Base-by-base conservation (phyloP, 2,888 invertebrate species). In the Mimumesa dahlbomi region DNA sequence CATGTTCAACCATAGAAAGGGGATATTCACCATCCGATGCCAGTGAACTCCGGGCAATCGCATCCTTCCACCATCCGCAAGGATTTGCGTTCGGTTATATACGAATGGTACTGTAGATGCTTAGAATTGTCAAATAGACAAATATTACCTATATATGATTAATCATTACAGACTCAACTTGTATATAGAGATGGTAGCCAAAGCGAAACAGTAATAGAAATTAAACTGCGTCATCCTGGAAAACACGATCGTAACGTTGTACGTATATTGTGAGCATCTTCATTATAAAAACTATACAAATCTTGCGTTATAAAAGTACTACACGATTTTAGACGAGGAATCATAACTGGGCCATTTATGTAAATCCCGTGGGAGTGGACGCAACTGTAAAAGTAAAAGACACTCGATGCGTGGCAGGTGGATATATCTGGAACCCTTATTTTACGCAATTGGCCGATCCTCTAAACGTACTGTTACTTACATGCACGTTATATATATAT, bases 311-410 rank as follows among this genome's bases (percentile, higher is more conserved):
- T n/a, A n/a, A n/a, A n/a, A n/a, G n/a, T n/a, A n/a, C n/a, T 13
- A 40, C 70, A 73, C 66, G 72, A 74, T 88, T 90, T 21, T 86
- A 96, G 94, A 96, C 97, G 0, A 91, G 91, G 82, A 92, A 95
- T 85, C 97, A 97, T 90, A 93, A 95, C 82, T 97, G 97, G 97
- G 95, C 95, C 53, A 94, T 97, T 80, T 97, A 93, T 88, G 97
- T 97, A 34, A 97, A 97, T 90, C 95, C 96, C 0, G 95, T 97
- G 43, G 97, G 96, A 0, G 96, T 97, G 57, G 97, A 97, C 90
- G 97, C 97, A 0, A 92, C 95, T 0, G 97, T 97, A 4, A 92
- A 94, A 87, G 94, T 94, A 34, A 93, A 94, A 66, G 91, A 91
- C 75, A 95, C 96, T 0, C 92, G 97, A 76, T 97, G 97, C 88